These are phyloP conservation scores for Phyllostomus discolor DNA, from an alignment of 2,113 vertebrate genomes.

Conservation along the genomic window DNA sequence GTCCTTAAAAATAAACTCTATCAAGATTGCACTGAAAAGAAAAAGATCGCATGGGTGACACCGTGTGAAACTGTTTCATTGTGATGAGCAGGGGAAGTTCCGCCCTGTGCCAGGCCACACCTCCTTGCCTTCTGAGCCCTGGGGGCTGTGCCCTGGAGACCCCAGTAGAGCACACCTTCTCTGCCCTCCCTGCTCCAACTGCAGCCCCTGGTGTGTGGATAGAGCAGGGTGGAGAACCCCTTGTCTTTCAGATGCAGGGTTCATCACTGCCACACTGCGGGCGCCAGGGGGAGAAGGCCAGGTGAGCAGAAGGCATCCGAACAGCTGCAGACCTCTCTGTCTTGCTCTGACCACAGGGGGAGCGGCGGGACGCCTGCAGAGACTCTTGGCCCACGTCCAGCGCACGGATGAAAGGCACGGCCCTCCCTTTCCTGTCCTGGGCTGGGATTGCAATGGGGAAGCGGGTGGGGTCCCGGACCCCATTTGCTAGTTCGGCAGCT, in stretches of 20 bases:
- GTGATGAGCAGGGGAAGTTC: too few species aligned
- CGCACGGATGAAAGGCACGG: background rate
- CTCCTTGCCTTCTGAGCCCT: background rate
- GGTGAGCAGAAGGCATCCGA: background rate
- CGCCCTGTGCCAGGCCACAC: rapidly evolving
- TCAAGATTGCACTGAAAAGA: background rate
- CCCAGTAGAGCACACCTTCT: background rate
- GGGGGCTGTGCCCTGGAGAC: background rate
- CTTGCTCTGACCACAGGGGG: background rate
- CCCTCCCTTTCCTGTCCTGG: background rate
- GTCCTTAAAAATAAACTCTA: background rate
- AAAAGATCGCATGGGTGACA: background rate
- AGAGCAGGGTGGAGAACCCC: background rate
- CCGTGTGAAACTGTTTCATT: background rate
- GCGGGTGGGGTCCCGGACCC: background rate
- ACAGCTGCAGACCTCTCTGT: background rate
- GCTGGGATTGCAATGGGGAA: background rate
- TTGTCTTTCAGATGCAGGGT: background rate
- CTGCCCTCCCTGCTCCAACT: background rate
- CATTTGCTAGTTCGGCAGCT: background rate
- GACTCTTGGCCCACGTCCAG: rapidly evolving
- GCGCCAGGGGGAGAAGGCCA: background rate
- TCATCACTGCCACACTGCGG: background rate
- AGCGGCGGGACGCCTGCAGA: background rate
- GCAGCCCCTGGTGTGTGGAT: background rate